These are phyloP conservation scores for Acheta domesticus DNA, from an alignment of 2,888 invertebrate species.

Conservation along the genomic window DNA sequence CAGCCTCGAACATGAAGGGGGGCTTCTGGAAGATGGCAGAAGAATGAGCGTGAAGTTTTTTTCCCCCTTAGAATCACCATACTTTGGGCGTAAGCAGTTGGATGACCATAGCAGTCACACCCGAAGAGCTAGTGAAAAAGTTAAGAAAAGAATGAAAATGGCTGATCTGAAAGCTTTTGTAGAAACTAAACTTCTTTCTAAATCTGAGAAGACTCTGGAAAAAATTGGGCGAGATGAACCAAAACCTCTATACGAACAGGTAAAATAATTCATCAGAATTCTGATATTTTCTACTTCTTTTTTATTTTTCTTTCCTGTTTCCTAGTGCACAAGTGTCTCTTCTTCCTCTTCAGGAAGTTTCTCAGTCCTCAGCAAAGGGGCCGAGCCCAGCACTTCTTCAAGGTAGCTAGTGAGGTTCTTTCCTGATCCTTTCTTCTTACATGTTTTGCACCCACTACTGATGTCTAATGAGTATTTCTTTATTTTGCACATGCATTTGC, in stretches of 20 bases:
- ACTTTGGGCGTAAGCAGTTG: slow-evolving; percentile 46
- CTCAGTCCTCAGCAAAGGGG: not conserved
- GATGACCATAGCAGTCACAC: slow-evolving; percentile 52
- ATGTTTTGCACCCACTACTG: too few relatives aligned
- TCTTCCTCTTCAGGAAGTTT: slow-evolving; percentile 6
- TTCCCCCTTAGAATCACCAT: slow-evolving; percentile 49
- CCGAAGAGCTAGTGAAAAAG: slow-evolving; percentile 75
- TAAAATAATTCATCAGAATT: slow-evolving; percentile 45
- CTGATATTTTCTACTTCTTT: not conserved
- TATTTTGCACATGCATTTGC: too few relatives aligned
- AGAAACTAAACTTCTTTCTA: slow-evolving; percentile 84
- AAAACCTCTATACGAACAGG: slow-evolving; percentile 57
- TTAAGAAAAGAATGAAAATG: slow-evolving; percentile 85
- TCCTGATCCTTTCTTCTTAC: not conserved
- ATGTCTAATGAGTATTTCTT: too few relatives aligned
- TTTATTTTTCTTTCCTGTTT: not conserved
- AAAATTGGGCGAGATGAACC: slow-evolving; percentile 80
- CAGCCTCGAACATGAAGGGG: slow-evolving; percentile 36
- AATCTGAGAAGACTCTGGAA: slow-evolving; percentile 86
- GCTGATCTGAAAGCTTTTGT: slow-evolving; percentile 87
- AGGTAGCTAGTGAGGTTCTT: slow-evolving; percentile 18
- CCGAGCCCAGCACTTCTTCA: slow-evolving; percentile 8
- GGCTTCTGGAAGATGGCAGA: too few relatives aligned
- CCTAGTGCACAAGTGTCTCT: not conserved
- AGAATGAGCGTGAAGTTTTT: too few relatives aligned